These are phyloP conservation scores for Trilocha varians DNA, from an alignment of 2,888 invertebrate genomes.

Conservation along the genomic window DNA sequence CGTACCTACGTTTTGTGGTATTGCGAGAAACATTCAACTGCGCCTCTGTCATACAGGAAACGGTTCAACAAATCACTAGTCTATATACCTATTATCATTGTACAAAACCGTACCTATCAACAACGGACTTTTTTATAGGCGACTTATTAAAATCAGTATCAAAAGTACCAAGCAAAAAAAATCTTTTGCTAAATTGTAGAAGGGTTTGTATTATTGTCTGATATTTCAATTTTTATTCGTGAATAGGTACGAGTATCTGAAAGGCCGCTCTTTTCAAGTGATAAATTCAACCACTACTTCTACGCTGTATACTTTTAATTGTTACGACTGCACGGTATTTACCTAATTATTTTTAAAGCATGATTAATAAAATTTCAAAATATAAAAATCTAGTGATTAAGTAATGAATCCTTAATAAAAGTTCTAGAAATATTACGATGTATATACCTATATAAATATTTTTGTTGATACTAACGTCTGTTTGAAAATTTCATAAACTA, in stretches of 20 bases:
- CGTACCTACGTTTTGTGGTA: background rate
- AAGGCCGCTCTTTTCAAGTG: background rate
- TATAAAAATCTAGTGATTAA: background rate
- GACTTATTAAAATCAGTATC: too few relatives aligned
- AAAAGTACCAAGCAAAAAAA: too few relatives aligned
- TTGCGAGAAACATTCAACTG: background rate
- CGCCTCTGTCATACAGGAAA: constrained; percentile 7
- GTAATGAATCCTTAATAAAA: background rate
- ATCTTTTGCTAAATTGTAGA: background rate
- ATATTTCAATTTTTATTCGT: background rate
- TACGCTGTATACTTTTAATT: background rate
- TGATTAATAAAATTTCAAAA: background rate
- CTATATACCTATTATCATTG: background rate
- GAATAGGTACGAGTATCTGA: background rate
- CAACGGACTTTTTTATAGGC: too few relatives aligned
- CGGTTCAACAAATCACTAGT: background rate
- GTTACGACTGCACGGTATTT: background rate
- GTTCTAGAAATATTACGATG: background rate
- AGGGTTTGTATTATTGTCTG: background rate
- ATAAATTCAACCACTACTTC: background rate
- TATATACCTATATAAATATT: too few relatives aligned
- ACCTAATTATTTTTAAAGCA: background rate
- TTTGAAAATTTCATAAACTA: too few relatives aligned
- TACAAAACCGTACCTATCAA: constrained; percentile 10
- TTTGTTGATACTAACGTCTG: too few relatives aligned